Evolutionary conservation across 2,113 vertebrate species (phyloP), one percentile per base, ranked within the genome.

Genomic region (Seriola dumerili): DNA sequence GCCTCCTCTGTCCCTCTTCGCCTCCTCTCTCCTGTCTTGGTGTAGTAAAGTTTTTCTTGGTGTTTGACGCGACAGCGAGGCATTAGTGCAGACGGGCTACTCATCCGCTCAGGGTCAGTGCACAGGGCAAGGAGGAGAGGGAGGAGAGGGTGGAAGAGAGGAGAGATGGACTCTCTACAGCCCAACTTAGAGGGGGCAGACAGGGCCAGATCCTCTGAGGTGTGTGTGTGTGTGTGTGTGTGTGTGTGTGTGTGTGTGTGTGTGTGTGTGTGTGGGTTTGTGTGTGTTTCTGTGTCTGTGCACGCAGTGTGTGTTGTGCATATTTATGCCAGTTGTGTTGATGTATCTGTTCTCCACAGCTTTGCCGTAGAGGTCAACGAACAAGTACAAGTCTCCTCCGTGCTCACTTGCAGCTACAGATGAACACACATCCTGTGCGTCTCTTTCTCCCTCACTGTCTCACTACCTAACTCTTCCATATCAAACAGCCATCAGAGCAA

Each of bases 71-170:
- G 93, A 95, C 95, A 95, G 93, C 82, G 86, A 95, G 91, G 89
- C 92, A 93, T 95, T 95, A 91, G 89, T 63, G 93, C 82, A 88
- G 90, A 93, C 93, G 92, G 93, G 92, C 93, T 93, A 87, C 94
- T 89, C 85, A 94, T 93, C 90, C 94, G 94, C 95, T 96, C 90
- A 77, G 91, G 91, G 88, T 95, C 94, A 95, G 91, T 93, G 95
- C 92, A 96, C 94, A 95, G 93, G 94, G 93, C 93, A 94, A 67
- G 13, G 58, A 85, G 88, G 90, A 83, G 90, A 80, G 88, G 72
- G 91, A 88, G 81, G 78, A 88, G 85, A 85, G 81, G 86, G 82
- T 79, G 89, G 78, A 85, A 72, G 74, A 81, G 84, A 82, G 84
- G 78, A 85, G 90, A 92, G 81, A 93, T 84, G 83, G 65, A 90